These are phyloP conservation scores for Standfussiana lucernea DNA, from an alignment of 2,888 invertebrate genomes.

Conservation along the genomic window DNA sequence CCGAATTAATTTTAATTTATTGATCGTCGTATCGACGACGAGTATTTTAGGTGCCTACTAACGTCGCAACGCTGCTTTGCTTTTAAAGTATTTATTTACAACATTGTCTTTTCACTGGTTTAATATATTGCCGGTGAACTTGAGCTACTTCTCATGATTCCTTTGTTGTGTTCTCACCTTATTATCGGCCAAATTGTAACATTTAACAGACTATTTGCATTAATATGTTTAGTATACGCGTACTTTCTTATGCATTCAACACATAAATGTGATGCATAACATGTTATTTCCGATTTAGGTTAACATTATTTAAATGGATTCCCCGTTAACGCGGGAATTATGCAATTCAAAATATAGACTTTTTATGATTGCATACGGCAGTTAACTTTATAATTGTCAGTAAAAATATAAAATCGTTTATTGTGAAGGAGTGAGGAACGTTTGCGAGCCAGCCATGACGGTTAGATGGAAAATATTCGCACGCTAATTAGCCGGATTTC, in stretches of 20 bases:
- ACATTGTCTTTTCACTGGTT: conserved; percentile 71
- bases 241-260: conserved; percentile 52
- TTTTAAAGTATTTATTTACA: conserved; percentile 84
- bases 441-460: conserved; percentile 68
- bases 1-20: conserved; percentile 91
- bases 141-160: conserved; percentile 63
- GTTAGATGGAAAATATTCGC: conserved; percentile 73
- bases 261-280: conserved; percentile 35
- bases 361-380: conserved; percentile 67
- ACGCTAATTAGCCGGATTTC: conserved; percentile 79
- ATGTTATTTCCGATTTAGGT: conserved; percentile 58
- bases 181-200: conserved; percentile 54
- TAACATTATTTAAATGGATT: conserved; percentile 72
- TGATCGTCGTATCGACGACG: conserved; percentile 89
- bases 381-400: conserved; percentile 71
- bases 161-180: conserved; percentile 58
- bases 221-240: conserved; percentile 46
- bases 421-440: conserved; percentile 58
- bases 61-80: conserved; percentile 81
- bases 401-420: conserved; percentile 68
- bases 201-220: conserved; percentile 46
- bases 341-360: conserved; percentile 62
- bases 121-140: conserved; percentile 69
- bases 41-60: conserved; percentile 89
- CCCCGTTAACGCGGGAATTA: conserved; percentile 69